Conservation (phyloP, 2,888 invertebrate genomes). For the Fragum sueziense region DNA sequence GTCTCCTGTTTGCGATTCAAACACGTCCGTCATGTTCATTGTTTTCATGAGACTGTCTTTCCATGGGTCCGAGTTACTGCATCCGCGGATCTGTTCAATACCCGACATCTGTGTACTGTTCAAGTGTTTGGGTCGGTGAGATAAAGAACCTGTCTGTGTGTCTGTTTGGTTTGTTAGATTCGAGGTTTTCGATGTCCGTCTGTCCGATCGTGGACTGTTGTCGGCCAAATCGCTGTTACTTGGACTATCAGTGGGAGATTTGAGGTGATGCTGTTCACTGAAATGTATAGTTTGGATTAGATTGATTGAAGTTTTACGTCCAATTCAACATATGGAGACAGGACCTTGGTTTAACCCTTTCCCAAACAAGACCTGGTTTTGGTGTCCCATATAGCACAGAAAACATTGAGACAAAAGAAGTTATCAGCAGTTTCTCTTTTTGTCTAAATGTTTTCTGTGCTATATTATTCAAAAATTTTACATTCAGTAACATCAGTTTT, state of each 20-base stretch:
- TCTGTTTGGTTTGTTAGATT: not conserved
- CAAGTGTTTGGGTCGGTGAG: not conserved
- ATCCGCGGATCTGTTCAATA: not conserved
- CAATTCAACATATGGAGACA: too few species aligned
- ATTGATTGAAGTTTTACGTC: too few species aligned
- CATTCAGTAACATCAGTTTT: too few species aligned
- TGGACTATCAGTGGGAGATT: constrained; percentile 17
- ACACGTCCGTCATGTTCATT: constrained; percentile 1
- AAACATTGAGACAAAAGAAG: too few species aligned
- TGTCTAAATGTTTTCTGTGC: too few species aligned
- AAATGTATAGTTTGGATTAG: too few species aligned
- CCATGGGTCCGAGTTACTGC: not conserved
- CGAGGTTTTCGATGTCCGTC: not conserved
- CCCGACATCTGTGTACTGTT: not conserved
- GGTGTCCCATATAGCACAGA: too few species aligned
- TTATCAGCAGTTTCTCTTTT: too few species aligned
- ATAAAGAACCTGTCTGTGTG: not conserved
- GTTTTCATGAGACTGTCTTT: not conserved
- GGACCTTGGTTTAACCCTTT: too few species aligned
- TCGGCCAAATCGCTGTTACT: constrained; percentile 7
- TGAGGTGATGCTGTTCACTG: constrained; percentile 25
- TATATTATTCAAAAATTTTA: too few species aligned
- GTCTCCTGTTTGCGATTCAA: not conserved
- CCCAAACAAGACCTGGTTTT: too few species aligned
- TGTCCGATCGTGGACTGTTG: constrained; percentile 8